Evolutionary conservation across 2,797 vertebrate genomes (phyloP), one percentile per base, ranked within the genome.

Genomic region (Rhincodon typus): DNA sequence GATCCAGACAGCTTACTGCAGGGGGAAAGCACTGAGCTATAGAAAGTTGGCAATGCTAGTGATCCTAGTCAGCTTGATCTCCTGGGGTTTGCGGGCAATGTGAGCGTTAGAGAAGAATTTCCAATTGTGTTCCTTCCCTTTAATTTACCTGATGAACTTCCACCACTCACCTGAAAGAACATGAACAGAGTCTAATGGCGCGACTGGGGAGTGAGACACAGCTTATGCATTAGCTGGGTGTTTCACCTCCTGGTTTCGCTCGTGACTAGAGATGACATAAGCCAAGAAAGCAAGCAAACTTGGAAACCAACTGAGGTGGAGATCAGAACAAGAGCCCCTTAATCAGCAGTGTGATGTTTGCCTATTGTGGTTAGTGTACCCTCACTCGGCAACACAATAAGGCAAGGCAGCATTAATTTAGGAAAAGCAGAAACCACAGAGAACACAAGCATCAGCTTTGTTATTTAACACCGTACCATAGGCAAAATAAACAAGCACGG

Each of bases 361-460:
- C 6, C 66, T 67, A 70, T 30, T 70, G 62, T 25, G 25, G 66
- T 27, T 94, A 50, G 38, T 25, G 21, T 1, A 42, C n/a, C 15
- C 23, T 72, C 46, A 38, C 23, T 94, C 67, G 3, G 46, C 93
- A 72, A 17, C 93, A 94, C 93, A 94, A 72, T 50, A 46, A 72
- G 66, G 12, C 93, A 46, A 72, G 67, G 38, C 69, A 72, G 66
- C 27, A 25, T 72, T 50, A 70, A 94, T 42, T 62, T 69, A 34
- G 62, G 94, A 95, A 77, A 95, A 95, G 12, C 12, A 66, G 53
- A n/a, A 66, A 91, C 57, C 88, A 13, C 94, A 95, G 70, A 53
- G 74, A 72, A 50, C 46, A 72, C 70, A 95, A 77, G 94, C 70
- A 77, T 95, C 53, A 94, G 34, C 69, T 94, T 94, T 94, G 93